Conservation (phyloP, 2,888 invertebrate genomes). For the Nematopogon swammerdamellus region DNA sequence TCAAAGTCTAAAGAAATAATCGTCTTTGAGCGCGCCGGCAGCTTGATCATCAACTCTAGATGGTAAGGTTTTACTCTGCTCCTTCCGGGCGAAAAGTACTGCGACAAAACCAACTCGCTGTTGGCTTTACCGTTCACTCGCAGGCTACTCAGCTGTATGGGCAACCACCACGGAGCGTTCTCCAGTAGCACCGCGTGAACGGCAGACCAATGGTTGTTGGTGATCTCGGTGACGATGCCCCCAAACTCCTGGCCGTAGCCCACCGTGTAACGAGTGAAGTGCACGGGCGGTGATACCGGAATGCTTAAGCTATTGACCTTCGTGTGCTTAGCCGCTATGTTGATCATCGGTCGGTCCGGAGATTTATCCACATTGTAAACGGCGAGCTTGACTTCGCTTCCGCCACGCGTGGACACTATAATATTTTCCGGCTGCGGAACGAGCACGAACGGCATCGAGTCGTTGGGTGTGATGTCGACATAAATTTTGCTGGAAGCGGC, state of each 20-base stretch:
- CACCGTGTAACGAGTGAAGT: slow-evolving; percentile 76
- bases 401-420: slow-evolving; percentile 64
- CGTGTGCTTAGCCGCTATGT: slow-evolving; percentile 62
- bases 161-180: slow-evolving; percentile 88
- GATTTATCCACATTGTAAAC: slow-evolving; percentile 63
- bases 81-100: slow-evolving; percentile 69
- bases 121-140: slow-evolving; percentile 62
- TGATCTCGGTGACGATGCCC: slow-evolving; percentile 80
- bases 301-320: slow-evolving; percentile 45
- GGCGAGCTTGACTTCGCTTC: slow-evolving; percentile 63
- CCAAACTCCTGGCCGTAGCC: slow-evolving; percentile 92
- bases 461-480: slow-evolving; percentile 70
- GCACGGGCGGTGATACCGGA: slow-evolving; percentile 61
- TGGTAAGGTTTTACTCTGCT: slow-evolving; percentile 84
- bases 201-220: slow-evolving; percentile 73
- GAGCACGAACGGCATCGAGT: slow-evolving; percentile 60
- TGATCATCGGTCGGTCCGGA: slow-evolving; percentile 56
- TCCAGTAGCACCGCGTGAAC: slow-evolving; percentile 82
- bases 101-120: slow-evolving; percentile 52
- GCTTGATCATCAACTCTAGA: slow-evolving; percentile 75
- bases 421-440: slow-evolving; percentile 59
- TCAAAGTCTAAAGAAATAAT: slow-evolving; percentile 87
- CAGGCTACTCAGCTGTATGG: slow-evolving; percentile 87
- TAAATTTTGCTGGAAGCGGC: slow-evolving; percentile 76
- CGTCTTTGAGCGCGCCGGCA: slow-evolving; percentile 79